Base-by-base conservation (phyloP, 2,888 invertebrate species). In the Galerucella calmariensis region DNA sequence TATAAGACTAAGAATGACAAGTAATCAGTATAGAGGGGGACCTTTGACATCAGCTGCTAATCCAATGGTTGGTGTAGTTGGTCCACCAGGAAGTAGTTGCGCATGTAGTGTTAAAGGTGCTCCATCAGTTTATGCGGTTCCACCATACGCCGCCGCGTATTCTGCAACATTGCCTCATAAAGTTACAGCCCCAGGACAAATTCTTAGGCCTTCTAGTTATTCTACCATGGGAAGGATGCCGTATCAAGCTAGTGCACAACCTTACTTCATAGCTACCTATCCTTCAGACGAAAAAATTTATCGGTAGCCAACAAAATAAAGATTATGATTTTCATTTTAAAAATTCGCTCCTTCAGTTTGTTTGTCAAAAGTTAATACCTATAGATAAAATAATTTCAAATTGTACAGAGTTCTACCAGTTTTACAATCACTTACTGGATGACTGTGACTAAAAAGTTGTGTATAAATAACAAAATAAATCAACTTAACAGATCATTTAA, bases 11-110 rank as follows among this genome's bases (percentile, higher is more conserved):
- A 79, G 84, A 69, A 87, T 87, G 85, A 83, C 82, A 89, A 93
- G 76, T 92, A 94, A 92, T 91, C 93, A 93, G 62, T 94, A 93
- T 79, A 90, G 92, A 77, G 92, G 91, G 12, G 92, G 91, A n/a
- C 92, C 93, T 0, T 85, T 93, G 77, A 92, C 92, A 62, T 90
- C 92, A 62, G 90, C 89, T 79, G 92, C 92, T 69, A 89, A 81
- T 0, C 78, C 81, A 0, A 82, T 81, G 69, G 80, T 82, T 8
- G 77, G 79, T 4, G 89, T n/a, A 81, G 87, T 82, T 65, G 88
- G 89, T 0, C 83, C 86, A 27, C 83, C 86, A 27, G 89, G 89
- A 62, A 91, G 90, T 83, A 90, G 91, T 53, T 91, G 91, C 78
- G 88, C 87, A 20, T 87, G 87, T 72, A 88, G 83, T 86, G 89